These are phyloP conservation scores for Toxostoma redivivum DNA, from an alignment of 2,113 vertebrate species.

Conservation along the genomic window DNA sequence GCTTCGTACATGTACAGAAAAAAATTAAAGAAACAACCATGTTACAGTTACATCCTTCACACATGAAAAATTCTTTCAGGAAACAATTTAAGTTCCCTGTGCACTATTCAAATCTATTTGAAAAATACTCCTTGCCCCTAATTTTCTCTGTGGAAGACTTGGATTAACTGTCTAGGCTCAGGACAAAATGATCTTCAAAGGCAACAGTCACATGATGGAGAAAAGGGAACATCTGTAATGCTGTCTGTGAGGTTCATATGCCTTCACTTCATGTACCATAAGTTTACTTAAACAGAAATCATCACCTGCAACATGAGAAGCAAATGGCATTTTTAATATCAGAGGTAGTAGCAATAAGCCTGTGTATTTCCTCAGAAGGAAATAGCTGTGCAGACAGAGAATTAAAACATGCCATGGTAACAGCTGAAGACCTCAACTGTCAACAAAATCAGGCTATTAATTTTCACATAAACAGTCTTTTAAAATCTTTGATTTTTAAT, in stretches of 20 bases:
- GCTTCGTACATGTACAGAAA: background rate
- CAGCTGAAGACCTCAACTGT: conserved; percentile 52
- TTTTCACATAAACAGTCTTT: conserved; percentile 36
- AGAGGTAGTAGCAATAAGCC: background rate
- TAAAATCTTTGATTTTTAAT: conserved; percentile 33
- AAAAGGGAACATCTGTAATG: background rate
- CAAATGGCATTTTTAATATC: conserved; percentile 2
- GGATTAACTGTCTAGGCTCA: background rate
- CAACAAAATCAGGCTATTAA: conserved; percentile 51
- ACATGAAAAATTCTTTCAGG: background rate
- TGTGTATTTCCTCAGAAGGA: conserved; percentile 3
- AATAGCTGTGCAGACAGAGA: conserved; percentile 21
- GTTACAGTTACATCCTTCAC: background rate
- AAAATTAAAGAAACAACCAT: background rate
- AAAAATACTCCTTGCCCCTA: background rate
- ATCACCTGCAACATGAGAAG: background rate
- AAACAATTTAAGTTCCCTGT: background rate
- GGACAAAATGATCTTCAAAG: background rate
- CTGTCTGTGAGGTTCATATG: background rate
- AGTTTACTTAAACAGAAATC: conserved; percentile 10
- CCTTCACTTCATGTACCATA: background rate
- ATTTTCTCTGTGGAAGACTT: background rate
- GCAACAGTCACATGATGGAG: background rate
- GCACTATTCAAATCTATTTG: background rate
- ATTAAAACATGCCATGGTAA: conserved; percentile 55